Evolutionary conservation across 2,888 invertebrate species (phyloP).

Genomic region (Meteorus colon): DNA sequence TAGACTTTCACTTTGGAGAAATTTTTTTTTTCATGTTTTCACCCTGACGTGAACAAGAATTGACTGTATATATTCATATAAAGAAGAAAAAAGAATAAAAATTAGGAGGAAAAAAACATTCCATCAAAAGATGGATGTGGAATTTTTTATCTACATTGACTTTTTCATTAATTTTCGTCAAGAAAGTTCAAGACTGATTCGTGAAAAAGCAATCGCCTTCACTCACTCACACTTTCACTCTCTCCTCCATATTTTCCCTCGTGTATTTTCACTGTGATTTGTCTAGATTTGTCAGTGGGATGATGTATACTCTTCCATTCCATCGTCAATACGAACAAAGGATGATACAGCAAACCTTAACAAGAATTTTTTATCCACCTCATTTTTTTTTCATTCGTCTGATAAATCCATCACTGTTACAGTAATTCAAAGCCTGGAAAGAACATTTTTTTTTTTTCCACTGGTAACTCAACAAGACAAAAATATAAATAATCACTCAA

Average conservation of each 20-base stretch:
- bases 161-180: constrained; percentile 55
- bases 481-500: background rate
- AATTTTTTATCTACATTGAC: constrained; percentile 43
- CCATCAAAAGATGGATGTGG: constrained; percentile 13
- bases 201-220: constrained; percentile 47
- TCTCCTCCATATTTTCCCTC: constrained; percentile 39
- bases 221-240: constrained; percentile 27
- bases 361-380: constrained; percentile 13
- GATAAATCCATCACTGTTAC: constrained; percentile 15
- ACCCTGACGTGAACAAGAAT: constrained; percentile 7
- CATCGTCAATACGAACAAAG: constrained; percentile 27
- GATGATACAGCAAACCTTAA: constrained; percentile 24
- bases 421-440: background rate
- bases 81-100: background rate
- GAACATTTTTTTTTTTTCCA: background rate
- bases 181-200: constrained; percentile 35
- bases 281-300: constrained; percentile 44
- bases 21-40: constrained; percentile 27
- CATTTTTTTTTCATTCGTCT: background rate
- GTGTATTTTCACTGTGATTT: constrained; percentile 39
- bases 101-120: constrained; percentile 6
- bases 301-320: constrained; percentile 23
- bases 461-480: background rate
- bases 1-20: constrained; percentile 30
- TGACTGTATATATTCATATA: background rate